Conservation (phyloP, 2,797 vertebrate species). For the Falco concolor region DNA sequence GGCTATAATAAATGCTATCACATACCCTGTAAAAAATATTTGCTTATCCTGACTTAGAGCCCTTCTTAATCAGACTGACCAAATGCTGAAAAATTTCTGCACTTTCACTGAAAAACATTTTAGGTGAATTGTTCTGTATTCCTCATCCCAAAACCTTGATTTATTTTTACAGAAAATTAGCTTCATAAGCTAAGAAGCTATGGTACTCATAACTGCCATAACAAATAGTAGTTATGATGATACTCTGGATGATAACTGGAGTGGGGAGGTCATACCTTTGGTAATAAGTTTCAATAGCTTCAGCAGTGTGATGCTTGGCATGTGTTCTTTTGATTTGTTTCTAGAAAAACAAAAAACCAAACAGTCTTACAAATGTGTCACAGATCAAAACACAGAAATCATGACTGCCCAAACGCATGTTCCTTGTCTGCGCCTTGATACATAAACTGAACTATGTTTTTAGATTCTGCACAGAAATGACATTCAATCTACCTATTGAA, state of each 20-base stretch:
- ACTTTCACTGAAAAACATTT: neutral
- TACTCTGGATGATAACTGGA: constrained; percentile 39
- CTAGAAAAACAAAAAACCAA: constrained; percentile 70
- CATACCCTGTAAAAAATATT: neutral
- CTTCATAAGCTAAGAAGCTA: neutral
- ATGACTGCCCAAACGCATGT: neutral
- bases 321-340: constrained; percentile 93
- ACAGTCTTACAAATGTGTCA: constrained; percentile 23
- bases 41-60: neutral
- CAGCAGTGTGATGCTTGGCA: constrained; percentile 84
- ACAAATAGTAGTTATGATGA: constrained; percentile 47
- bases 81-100: neutral
- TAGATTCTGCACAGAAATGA: constrained; percentile 26
- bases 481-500: constrained; percentile 69
- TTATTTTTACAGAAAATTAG: neutral
- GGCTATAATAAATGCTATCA: neutral
- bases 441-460: neutral
- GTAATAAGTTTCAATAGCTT: constrained; percentile 87
- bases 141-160: neutral
- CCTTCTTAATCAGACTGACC: neutral
- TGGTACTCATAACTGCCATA: constrained; percentile 42
- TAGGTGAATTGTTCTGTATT: neutral
- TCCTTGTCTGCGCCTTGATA: constrained; percentile 17
- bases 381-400: constrained; percentile 44
- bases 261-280: constrained; percentile 77